Base-by-base conservation (phyloP, 2,113 vertebrate genomes). In the Xenus cinereus region DNA sequence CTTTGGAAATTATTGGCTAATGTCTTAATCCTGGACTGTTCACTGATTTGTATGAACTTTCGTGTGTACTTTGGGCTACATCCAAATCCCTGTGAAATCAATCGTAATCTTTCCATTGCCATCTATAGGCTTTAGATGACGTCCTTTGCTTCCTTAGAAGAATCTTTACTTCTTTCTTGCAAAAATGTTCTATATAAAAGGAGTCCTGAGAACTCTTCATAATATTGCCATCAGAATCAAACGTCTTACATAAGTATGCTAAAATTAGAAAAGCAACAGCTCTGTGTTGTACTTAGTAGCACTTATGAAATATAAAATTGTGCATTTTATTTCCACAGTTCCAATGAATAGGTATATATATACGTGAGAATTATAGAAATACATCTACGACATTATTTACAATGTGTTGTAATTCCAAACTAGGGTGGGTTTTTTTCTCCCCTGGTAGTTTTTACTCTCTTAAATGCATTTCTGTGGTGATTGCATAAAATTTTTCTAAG, bases 1-100 rank as follows among this genome's bases (percentile, higher is more conserved):
- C 94, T 95, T 96, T 92, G 89, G 91, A 97, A 97, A 96, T 93
- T 95, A 94, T 85, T 96, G 92, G 87, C 87, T 95, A 95, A 91
- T 95, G 91, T 95, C 97, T 97, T 96, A 96, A 96, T 97, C 90
- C 81, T 54, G 86, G 73, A 89, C 96, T 95, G 92, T 91, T 91
- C 94, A 84, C 90, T 97, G 92, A 96, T 93, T 96, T 93, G 79
- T 94, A 94, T 89, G 89, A 97, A 88, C 74, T 87, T 78, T 54
- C 69, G 22, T 93, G 87, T 96, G 64, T 95, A 93, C 59, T 95
- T 96, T 97, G 96, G 94, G 71, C 51, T 82, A 74, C 81, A 84
- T 93, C 95, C 94, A 96, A 95, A 95, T 66, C 68, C 71, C 67
- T 72, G 71, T 90, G 94, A 96, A 96, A 95, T 95, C 94, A 95